Conservation (phyloP, 1,140 invertebrate species). For the Antheraea mylitta region DNA sequence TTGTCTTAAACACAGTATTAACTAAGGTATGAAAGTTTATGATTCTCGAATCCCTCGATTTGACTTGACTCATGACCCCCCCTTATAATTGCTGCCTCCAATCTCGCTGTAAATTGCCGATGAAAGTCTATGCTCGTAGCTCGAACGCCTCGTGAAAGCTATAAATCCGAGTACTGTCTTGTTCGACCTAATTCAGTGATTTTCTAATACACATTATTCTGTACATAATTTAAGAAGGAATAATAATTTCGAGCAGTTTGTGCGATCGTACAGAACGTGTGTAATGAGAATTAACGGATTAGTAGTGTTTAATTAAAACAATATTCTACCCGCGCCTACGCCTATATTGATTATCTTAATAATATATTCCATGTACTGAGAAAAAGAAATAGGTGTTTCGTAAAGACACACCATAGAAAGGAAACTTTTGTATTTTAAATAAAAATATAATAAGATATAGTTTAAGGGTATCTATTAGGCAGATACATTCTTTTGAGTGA, state of each 20-base stretch:
- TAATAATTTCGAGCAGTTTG: not conserved
- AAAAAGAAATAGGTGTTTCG: too few relatives aligned
- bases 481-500: too few relatives aligned
- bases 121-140: constrained; percentile 21
- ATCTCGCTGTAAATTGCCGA: constrained; percentile 18
- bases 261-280: too few relatives aligned
- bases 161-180: constrained; percentile 21
- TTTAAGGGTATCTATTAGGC: too few relatives aligned
- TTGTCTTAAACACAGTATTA: not conserved
- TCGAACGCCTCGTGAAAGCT: constrained; percentile 13
- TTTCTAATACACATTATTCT: constrained; percentile 10
- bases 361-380: too few relatives aligned
- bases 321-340: too few relatives aligned
- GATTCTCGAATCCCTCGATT: not conserved
- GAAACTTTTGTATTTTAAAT: too few relatives aligned
- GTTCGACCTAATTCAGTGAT: constrained; percentile 22
- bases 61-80: not conserved
- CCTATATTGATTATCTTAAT: too few relatives aligned
- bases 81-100: constrained; percentile 21
- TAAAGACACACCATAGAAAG: too few relatives aligned
- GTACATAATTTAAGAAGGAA: not conserved
- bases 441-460: too few relatives aligned
- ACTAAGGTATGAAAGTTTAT: constrained; percentile 2
- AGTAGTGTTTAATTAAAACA: too few relatives aligned
- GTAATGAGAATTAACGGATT: too few relatives aligned